Evolutionary conservation across 2,888 invertebrate species (phyloP), one percentile per base, ranked within the genome.

Genomic region (Ctenicera cuprea): DNA sequence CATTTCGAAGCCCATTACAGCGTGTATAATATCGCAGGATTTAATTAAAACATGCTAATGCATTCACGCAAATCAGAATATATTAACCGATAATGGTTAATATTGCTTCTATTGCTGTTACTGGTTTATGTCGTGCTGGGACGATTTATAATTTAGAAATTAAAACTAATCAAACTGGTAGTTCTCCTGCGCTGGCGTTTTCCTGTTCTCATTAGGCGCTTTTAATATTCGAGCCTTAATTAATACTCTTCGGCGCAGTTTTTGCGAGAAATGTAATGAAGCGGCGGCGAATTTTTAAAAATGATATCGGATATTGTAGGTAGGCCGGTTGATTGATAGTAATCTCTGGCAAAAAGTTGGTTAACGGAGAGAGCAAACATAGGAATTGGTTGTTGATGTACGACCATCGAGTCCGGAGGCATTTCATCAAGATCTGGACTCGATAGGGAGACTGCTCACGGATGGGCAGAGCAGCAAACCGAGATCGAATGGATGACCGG

Each of bases 371-470:
- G 22, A 62, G 61, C 61, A 69, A 69, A 69, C 68, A 41, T 37
- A 50, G 54, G 54, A 68, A 57, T 59, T 16, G 59, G 33, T 59
- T 43, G 37, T 45, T 59, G 59, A 68, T 66, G 38, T 74, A 68
- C 73, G 75, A 68, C 52, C 61, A 73, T 71, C 71, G 62, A 73
- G 73, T 73, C 26, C 45, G 45, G 69, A 77, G 45, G 62, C 66
- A 65, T 65, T 69, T 64, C 65, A 74, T 69, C 66, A 69, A 75
- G 77, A 78, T 79, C 73, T 59, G 50, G 41, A 62, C 64, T 59
- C 73, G 77, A 77, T 77, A 76, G 65, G 65, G 62, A 76, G 76
- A 37, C 57, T 52, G 54, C 54, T 76, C 73, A 76, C 73, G 65
- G 74, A 74, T 67, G 70, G 73, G 43, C 72, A 70, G 65, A 70